phyloP scores from a whole-genome alignment of 2,888 invertebrate species.

The Acanthococcus lagerstroemiae region DNA sequence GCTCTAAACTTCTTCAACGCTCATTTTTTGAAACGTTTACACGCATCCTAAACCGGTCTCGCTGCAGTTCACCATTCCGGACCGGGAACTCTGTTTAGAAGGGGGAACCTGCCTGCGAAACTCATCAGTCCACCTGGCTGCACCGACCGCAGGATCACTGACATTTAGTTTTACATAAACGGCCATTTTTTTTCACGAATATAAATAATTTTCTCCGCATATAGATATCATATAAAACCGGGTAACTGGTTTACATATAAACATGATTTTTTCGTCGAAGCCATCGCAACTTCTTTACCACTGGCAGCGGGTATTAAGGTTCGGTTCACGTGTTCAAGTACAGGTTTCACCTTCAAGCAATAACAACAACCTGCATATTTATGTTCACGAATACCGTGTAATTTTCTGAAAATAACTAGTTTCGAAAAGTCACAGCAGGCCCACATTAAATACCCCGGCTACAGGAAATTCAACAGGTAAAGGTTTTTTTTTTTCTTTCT shows the following conservation, averaged over 20 bases:
- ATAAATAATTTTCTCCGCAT: too few species aligned
- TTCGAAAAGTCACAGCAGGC: conserved; percentile 29
- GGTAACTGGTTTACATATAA: not conserved
- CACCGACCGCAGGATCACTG: too few species aligned
- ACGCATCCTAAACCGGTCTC: too few species aligned
- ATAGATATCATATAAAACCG: too few species aligned
- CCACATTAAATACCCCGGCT: conserved; percentile 7
- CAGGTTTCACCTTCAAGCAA: conserved; percentile 28
- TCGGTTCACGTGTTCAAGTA: conserved; percentile 11
- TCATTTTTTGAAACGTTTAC: too few species aligned
- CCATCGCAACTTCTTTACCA: not conserved
- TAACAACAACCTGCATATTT: conserved; percentile 27
- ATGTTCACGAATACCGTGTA: conserved; percentile 26
- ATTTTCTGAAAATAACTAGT: conserved; percentile 31
- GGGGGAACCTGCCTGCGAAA: too few species aligned
- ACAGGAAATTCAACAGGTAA: conserved; percentile 29
- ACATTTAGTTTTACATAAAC: too few species aligned
- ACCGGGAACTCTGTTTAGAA: too few species aligned
- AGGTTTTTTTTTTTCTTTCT: conserved; percentile 1
- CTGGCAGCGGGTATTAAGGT: not conserved
- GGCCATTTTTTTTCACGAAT: too few species aligned
- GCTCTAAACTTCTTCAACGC: too few species aligned
- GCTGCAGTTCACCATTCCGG: too few species aligned
- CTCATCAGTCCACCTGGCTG: too few species aligned
- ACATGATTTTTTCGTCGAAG: not conserved